phyloP scores from a whole-genome alignment of 2,888 invertebrate species.

The Agrenia bidenticulata region DNA sequence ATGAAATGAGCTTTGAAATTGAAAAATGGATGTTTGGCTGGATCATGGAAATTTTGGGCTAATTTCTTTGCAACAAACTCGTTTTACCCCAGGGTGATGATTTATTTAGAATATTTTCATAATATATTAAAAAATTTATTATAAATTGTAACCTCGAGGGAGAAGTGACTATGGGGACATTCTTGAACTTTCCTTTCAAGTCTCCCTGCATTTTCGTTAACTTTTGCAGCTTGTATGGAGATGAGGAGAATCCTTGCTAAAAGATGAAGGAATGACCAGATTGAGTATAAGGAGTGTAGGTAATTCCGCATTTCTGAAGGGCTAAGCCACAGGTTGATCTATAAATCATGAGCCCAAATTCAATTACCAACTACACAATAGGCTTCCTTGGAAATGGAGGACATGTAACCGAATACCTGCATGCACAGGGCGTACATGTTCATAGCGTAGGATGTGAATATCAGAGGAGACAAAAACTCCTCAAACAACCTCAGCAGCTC shows the following conservation, averaged over 20 bases:
- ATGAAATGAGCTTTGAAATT: no score
- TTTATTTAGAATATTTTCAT: no score
- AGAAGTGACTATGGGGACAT: not conserved
- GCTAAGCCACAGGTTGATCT: constrained; percentile 4
- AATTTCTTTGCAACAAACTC: no score
- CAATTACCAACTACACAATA: not conserved
- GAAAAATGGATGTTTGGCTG: no score
- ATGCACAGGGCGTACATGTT: constrained; percentile 35
- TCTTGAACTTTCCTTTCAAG: constrained; percentile 6
- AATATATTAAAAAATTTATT: no score
- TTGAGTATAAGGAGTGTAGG: not conserved
- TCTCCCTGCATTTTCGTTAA: not conserved
- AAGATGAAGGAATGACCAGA: constrained; percentile 3
- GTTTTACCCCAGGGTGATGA: no score
- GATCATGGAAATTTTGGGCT: no score
- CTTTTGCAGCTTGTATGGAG: constrained; percentile 7
- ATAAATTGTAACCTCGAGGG: constrained; percentile 7
- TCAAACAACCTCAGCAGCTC: constrained; percentile 22
- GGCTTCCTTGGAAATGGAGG: no score
- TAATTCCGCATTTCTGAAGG: not conserved
- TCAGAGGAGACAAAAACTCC: constrained; percentile 28
- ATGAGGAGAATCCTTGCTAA: not conserved
- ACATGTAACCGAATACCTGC: constrained; percentile 33
- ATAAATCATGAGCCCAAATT: not conserved
- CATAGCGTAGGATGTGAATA: constrained; percentile 22